Evolutionary conservation across 1,140 invertebrate genomes (phyloP).

Genomic region (Archivesica marissinica): DNA sequence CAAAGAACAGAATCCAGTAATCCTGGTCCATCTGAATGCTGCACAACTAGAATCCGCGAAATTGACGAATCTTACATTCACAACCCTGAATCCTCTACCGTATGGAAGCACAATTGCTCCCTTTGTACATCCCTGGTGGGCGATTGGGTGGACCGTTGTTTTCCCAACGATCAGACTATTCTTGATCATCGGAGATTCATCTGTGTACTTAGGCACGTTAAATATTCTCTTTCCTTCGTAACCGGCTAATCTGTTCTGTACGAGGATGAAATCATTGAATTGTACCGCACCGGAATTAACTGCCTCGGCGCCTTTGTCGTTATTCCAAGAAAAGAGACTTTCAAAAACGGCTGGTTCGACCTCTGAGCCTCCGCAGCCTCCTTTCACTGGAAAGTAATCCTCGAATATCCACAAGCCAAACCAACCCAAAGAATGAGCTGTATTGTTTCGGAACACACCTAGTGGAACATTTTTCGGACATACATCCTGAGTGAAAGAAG

Average conservation of each 20-base stretch:
- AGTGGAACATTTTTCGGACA: conserved; percentile 76
- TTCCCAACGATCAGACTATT: conserved; percentile 67
- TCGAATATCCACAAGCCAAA: conserved; percentile 82
- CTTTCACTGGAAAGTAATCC: conserved; percentile 69
- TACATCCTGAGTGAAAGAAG: conserved; percentile 71
- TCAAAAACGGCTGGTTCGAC: conserved; percentile 69
- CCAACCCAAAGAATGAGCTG: conserved; percentile 80
- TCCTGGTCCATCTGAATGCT: conserved; percentile 63
- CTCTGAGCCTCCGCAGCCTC: conserved; percentile 63
- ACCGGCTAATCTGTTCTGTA: conserved; percentile 78
- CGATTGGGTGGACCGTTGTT: conserved; percentile 11
- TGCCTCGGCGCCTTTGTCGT: conserved; percentile 80
- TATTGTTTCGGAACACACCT: conserved; percentile 77
- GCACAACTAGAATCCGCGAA: conserved; percentile 64
- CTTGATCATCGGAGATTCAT: conserved; percentile 62
- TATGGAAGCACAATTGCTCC: conserved; percentile 71
- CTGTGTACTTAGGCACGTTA: conserved; percentile 53
- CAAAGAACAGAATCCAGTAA: conserved; percentile 65
- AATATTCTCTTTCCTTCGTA: conserved; percentile 71
- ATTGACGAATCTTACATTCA: conserved; percentile 71
- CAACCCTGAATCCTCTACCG: conserved; percentile 66
- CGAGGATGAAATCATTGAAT: conserved; percentile 77
- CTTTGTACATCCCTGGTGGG: conserved; percentile 54
- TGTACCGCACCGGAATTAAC: conserved; percentile 79
- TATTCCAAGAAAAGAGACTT: conserved; percentile 77